Evolutionary conservation across 2,797 vertebrate species (phyloP), one percentile per base, ranked within the genome.

Genomic region (Mus minutoides): DNA sequence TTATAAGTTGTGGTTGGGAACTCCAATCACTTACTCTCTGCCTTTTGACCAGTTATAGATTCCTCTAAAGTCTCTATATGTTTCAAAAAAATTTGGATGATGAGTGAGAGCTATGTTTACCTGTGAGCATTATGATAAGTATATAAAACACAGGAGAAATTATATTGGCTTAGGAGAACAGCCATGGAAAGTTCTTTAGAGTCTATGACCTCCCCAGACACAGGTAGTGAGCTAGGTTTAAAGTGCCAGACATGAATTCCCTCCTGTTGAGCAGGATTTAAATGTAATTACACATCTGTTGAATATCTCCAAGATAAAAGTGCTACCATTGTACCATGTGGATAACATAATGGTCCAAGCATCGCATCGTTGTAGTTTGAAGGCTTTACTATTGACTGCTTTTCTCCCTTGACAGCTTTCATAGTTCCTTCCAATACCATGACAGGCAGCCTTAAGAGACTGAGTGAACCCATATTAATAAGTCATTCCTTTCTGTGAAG

Each of bases 401-500:
- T 86, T 69, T 10, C 43, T n/a, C 62, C 21, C 31, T 52, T 69
- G 31, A 4, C 62, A 69, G 46, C 43, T 52, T 67, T n/a, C 12
- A 85, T 52, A 67, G 31, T 12, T 69, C 43, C 62, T 86, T 67
- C 62, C 22, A 22, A 52, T 49, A 67, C 83, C n/a, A 24, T n/a
- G 43, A 67, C 21, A 49, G 29, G 22, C 60, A 49, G 19, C 6
- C 43, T 4, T 69, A 34, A 86, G 31, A 49, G 17, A 34, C 11
- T 19, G 11, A 67, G 60, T 17, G 22, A 19, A 10, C 22, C 4
- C 80, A 3, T 82, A 58, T 82, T 94, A 94, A 64, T 84, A 92
- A 92, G 21, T 67, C 40, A 52, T 56, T 6, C 3, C 3, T 94
- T 96, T 95, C 34, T 77, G 86, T 96, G 60, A 62, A n/a, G 19